Base-by-base conservation (phyloP, 2,113 vertebrate species). In the Oncorhynchus keta region DNA sequence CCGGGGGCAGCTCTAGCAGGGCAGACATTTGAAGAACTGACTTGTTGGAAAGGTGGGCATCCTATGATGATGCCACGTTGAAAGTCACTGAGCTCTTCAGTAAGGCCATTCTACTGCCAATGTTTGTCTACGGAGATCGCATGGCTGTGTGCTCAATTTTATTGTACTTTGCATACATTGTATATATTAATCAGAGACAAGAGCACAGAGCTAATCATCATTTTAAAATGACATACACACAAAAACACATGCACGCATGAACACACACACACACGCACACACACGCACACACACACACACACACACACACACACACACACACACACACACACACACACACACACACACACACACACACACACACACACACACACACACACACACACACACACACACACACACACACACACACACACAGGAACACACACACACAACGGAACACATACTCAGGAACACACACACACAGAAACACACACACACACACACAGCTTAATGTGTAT, bases 151-250 rank as follows among this genome's bases (percentile, higher is more conserved):
- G 24, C 24, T 24, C 24, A 24, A 24, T 24, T 24, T 24, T 24
- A 24, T 24, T 24, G 24, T 24, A 24, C 24, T 24, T 24, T 24
- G 24, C 24, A 24, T 24, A 24, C 7, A 35, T 35, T 1, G 35
- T 35, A 6, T 64, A 20, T 11, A 18, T 20, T 35, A 35, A 68
- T 68, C 28, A 18, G 16, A 68, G 18, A 35, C 66, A 68, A 68
- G 66, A 3, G 30, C 14, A 16, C 14, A 16, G 30, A 35, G 14
- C 14, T 35, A 68, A 68, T 20, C 30, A 0, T 13, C 14, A 16
- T 24, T 12, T 16, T 0, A 68, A 32, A 12, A 66, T 4, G 0
- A 66, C 28, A 77, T 78, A 79, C 49, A 80, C 68, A 76, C 70
- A 76, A 18, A 30, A 20, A 48, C 71, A 59, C 24, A 24, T 24